A percentile compares a stretch with the other conserved stretches of the same genome.
Conservation (phyloP, 1,140 invertebrate genomes). For the Diprion similis region DNA sequence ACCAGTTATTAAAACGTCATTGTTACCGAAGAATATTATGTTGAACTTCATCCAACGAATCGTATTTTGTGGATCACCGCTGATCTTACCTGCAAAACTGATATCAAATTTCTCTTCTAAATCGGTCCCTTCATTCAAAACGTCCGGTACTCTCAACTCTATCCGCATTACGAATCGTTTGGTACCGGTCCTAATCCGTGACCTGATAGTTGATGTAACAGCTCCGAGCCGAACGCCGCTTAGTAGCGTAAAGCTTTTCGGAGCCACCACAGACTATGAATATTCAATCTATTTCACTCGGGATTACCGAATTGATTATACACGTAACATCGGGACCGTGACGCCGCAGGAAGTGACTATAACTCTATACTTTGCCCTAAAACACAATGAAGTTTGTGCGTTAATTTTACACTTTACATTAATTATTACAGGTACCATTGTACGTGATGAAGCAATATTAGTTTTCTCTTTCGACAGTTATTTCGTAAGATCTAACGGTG, state of each 20-base stretch:
- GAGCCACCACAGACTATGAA: not conserved
- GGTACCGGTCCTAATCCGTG: not conserved
- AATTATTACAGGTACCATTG: not conserved
- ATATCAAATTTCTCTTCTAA: too few species aligned
- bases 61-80: too few species aligned
- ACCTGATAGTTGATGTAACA: not conserved
- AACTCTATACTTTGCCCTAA: too few species aligned
- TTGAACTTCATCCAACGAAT: not conserved
- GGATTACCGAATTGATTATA: not conserved
- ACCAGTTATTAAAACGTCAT: constrained; percentile 64
- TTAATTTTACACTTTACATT: too few species aligned
- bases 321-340: too few species aligned
- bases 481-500: not conserved
- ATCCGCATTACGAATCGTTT: too few species aligned
- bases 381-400: too few species aligned
- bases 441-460: not conserved
- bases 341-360: too few species aligned
- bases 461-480: not conserved
- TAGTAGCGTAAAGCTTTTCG: not conserved
- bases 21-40: constrained; percentile 57
- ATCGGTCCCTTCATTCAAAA: too few species aligned
- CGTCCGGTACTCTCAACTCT: too few species aligned
- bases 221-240: not conserved
- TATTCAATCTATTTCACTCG: not conserved
- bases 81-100: too few species aligned